Evolutionary conservation across 2,888 invertebrate species (phyloP).

Genomic region (Hofmannophila pseudospretella): DNA sequence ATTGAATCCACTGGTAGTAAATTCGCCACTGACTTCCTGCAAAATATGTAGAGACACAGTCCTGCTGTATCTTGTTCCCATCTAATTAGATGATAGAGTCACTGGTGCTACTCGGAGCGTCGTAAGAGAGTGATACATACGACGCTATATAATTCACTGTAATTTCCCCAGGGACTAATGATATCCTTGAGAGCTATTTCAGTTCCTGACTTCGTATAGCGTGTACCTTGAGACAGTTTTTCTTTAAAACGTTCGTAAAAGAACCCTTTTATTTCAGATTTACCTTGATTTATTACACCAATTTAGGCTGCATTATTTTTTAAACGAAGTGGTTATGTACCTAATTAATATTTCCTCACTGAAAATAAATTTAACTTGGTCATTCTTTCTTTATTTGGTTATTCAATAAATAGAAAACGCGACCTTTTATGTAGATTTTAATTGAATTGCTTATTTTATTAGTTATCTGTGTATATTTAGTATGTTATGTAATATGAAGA

Average conservation of each 20-base stretch:
- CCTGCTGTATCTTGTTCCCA: background rate
- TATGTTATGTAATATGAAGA: too few species aligned
- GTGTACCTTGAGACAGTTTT: slow-evolving; percentile 29
- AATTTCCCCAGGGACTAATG: slow-evolving; percentile 67
- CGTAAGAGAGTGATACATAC: slow-evolving; percentile 16
- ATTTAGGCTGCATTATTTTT: too few species aligned
- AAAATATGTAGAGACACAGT: too few species aligned
- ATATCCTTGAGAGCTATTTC: slow-evolving; percentile 56
- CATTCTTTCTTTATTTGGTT: too few species aligned
- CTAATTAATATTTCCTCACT: background rate
- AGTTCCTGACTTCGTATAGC: slow-evolving; percentile 34
- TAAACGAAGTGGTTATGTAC: too few species aligned
- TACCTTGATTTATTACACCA: background rate
- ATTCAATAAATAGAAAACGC: too few species aligned
- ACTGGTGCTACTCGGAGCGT: background rate
- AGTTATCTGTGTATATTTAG: too few species aligned
- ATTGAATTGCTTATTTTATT: too few species aligned
- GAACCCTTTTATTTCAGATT: background rate
- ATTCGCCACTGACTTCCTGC: too few species aligned
- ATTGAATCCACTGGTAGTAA: too few species aligned
- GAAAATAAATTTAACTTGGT: background rate
- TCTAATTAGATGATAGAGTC: background rate
- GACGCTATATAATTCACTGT: slow-evolving; percentile 50
- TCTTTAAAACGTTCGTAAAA: slow-evolving; percentile 21
- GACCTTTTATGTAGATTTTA: too few species aligned